Conservation (phyloP, 2,797 vertebrate species). For the Tragelaphus oryx region DNA sequence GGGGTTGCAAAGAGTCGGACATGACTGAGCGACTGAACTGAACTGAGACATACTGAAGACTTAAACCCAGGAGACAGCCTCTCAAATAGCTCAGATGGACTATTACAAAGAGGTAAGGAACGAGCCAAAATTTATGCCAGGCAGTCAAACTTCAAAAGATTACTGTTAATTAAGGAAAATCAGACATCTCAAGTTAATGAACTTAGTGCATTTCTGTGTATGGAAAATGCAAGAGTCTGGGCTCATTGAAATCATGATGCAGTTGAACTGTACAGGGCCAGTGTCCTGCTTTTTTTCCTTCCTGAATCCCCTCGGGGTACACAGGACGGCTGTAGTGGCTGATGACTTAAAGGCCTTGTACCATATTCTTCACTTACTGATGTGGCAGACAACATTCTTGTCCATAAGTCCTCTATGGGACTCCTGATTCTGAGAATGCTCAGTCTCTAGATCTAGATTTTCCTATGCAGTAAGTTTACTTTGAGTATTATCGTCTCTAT, state of each 20-base stretch:
- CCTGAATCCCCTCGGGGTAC: not conserved
- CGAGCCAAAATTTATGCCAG: rapidly evolving
- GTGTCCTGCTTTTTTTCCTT: not conserved
- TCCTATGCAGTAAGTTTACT: not conserved
- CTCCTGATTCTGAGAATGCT: not conserved
- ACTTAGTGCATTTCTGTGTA: not conserved
- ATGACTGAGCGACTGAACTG: too few relatives aligned
- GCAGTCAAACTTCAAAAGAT: not conserved
- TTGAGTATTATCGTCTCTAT: not conserved
- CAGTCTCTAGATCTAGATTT: not conserved
- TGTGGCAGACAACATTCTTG: not conserved
- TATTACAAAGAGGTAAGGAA: not conserved
- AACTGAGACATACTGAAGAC: not conserved
- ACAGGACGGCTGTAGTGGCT: not conserved
- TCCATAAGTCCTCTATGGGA: rapidly evolving
- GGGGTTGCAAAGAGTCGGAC: too few relatives aligned
- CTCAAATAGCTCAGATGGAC: not conserved
- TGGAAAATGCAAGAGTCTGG: not conserved
- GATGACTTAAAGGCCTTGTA: not conserved
- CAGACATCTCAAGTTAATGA: not conserved
- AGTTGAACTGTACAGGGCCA: not conserved
- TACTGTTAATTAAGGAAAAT: not conserved
- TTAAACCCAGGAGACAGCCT: not conserved
- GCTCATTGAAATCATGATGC: not conserved
- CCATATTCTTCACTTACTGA: not conserved